These are phyloP conservation scores for Sinhomidia bicolor DNA, from an alignment of 2,888 invertebrate species.

Conservation along the genomic window DNA sequence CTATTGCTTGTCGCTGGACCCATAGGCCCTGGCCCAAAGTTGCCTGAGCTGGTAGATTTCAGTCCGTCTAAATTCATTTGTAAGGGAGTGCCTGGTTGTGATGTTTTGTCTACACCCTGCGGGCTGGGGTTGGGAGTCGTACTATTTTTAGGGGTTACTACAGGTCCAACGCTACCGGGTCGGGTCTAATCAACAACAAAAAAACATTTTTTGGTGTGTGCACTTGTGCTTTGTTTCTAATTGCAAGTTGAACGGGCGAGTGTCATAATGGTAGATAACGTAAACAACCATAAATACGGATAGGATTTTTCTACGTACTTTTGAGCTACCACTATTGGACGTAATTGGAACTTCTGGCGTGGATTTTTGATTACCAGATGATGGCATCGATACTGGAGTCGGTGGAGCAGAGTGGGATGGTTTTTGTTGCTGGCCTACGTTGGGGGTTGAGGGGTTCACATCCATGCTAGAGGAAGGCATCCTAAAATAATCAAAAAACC, in stretches of 20 bases:
- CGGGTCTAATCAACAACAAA: conserved; percentile 69
- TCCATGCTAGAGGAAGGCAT: conserved; percentile 81
- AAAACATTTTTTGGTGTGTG: not conserved
- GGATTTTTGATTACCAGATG: conserved; percentile 77
- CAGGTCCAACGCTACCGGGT: conserved; percentile 80
- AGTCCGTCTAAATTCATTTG: conserved; percentile 80
- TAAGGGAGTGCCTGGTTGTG: conserved; percentile 80
- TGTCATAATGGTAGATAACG: not conserved
- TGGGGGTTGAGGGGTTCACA: conserved; percentile 81
- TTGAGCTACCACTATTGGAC: conserved; percentile 76
- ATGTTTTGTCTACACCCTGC: conserved; percentile 78
- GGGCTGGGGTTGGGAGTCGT: conserved; percentile 80
- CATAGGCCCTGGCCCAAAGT: conserved; percentile 73
- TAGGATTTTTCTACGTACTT: conserved; percentile 66
- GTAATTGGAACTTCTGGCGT: conserved; percentile 74
- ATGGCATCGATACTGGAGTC: conserved; percentile 83
- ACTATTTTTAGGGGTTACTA: conserved; percentile 79
- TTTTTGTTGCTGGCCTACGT: conserved; percentile 79
- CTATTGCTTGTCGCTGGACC: conserved; percentile 66
- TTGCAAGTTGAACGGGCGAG: not conserved
- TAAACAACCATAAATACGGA: not conserved
- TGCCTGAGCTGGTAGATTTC: conserved; percentile 74
- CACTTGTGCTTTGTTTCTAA: not conserved
- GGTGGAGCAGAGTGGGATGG: conserved; percentile 82
- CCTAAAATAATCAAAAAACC: conserved; percentile 74